phyloP scores from a whole-genome alignment of 2,797 vertebrate genomes.

The Betta splendens region DNA sequence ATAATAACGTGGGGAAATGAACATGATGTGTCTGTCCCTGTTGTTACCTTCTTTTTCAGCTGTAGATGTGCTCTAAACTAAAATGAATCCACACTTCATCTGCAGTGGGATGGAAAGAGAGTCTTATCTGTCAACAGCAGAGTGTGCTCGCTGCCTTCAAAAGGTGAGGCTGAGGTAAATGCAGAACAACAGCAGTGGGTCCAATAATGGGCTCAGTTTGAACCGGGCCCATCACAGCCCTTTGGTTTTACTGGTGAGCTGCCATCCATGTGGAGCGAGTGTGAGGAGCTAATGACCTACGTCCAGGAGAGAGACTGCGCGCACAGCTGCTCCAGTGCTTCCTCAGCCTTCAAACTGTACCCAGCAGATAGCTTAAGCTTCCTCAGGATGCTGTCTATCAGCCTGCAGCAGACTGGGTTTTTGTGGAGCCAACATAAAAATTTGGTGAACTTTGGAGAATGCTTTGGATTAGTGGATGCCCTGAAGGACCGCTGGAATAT shows the following conservation, averaged over 20 bases:
- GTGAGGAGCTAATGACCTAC: slow-evolving; percentile 56
- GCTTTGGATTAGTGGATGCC: background rate
- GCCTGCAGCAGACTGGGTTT: slow-evolving; percentile 12
- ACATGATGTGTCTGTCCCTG: slow-evolving; percentile 44
- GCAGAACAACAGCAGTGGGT: slow-evolving; percentile 24
- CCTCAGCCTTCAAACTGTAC: slow-evolving; percentile 22
- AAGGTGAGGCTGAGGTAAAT: slow-evolving; percentile 31
- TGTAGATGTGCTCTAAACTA: slow-evolving; percentile 35
- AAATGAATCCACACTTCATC: slow-evolving; percentile 52
- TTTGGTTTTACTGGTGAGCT: slow-evolving; percentile 48
- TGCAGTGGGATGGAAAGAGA: slow-evolving; percentile 36
- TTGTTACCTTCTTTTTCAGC: slow-evolving; percentile 11
- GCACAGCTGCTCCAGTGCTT: slow-evolving; percentile 42
- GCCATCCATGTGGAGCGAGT: slow-evolving; percentile 43
- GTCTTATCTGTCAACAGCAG: slow-evolving; percentile 63
- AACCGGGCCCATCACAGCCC: slow-evolving; percentile 36
- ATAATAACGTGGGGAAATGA: slow-evolving; percentile 69
- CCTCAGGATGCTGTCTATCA: slow-evolving; percentile 22
- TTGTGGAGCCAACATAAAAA: background rate
- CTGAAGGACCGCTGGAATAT: background rate
- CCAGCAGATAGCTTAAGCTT: slow-evolving; percentile 39
- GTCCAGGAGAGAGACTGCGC: slow-evolving; percentile 34
- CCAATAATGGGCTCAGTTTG: slow-evolving; percentile 22
- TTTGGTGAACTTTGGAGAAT: slow-evolving; percentile 8
- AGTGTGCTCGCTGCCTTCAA: slow-evolving; percentile 26